Evolutionary conservation across 2,888 invertebrate genomes (phyloP), one percentile per base, ranked within the genome.

Genomic region (Rhodophaea formosa): DNA sequence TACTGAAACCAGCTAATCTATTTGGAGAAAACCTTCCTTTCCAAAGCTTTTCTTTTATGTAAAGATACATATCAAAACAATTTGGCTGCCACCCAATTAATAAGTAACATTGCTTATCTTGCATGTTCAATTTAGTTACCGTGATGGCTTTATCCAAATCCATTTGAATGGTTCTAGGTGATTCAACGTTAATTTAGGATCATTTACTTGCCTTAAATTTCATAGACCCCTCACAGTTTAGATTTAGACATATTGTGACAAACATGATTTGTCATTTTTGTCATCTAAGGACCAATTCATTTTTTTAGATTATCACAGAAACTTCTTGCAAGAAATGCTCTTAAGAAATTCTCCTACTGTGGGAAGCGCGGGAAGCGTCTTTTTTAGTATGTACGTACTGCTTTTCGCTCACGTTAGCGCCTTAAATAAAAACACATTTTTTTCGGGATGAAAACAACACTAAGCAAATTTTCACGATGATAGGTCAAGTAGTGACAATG

Each of bases 31-130:
- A 86, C 56, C 68, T 72, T 51, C 87, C 87, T 70, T 77, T 82
- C 83, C 81, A 86, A 29, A 84, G 60, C 53, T 73, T 74, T 7
- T 80, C 77, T 35, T 74, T 70, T 12, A 63, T 63, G 53, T 79
- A 86, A 30, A 87, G 65, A 58, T 77, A 82, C 61, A 82, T 74
- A 68, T 84, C 82, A 68, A 86, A 87, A 53, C 82, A 83, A 64
- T 77, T 71, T 39, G 62, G 52, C 61, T 80, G 77, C 87, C 87
- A 87, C 60, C 77, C 76, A 17, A 86, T 72, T 71, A 86, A 64
- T 10, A 86, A 56, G 60, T 85, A 80, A 62, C 74, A 75, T 29
- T 59, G 66, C 60, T 72, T 77, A 35, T 68, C 68, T 65, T 71
- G 63, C 35, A 78, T 67, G 49, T 68, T 59, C 58, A 87, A 49